A percentile compares a stretch with the other conserved stretches of the same genome.
Evolutionary conservation across 2,888 invertebrate genomes (phyloP).

Genomic region (Melanostoma scalare): DNA sequence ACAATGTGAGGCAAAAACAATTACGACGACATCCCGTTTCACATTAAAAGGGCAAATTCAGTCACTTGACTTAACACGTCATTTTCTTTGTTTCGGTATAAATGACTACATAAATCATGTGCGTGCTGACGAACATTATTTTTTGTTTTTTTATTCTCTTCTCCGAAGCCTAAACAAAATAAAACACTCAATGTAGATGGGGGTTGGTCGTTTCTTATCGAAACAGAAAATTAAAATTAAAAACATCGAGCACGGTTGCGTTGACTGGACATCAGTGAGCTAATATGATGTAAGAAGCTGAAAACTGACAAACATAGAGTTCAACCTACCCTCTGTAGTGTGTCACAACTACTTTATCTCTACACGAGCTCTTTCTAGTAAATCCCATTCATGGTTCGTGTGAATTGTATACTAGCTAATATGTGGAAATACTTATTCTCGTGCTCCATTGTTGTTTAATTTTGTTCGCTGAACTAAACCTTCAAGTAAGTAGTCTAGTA

Average conservation of each 20-base stretch:
- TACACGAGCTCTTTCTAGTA: too few relatives aligned
- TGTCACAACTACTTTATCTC: too few relatives aligned
- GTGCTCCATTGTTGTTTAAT: neutral
- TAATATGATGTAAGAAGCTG: too few relatives aligned
- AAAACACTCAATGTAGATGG: neutral
- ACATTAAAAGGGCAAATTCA: constrained; percentile 52
- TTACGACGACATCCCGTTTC: constrained; percentile 32
- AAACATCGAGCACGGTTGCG: too few relatives aligned
- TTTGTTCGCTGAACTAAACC: constrained; percentile 1
- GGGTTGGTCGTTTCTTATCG: too few relatives aligned
- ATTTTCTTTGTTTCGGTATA: neutral
- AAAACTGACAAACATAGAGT: too few relatives aligned
- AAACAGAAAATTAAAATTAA: too few relatives aligned
- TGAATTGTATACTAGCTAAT: constrained; percentile 5
- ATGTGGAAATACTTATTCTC: constrained; percentile 9
- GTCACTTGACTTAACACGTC: constrained; percentile 48
- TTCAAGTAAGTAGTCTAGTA: constrained; percentile 1
- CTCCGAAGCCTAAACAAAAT: neutral
- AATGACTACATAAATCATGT: neutral
- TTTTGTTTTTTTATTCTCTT: neutral
- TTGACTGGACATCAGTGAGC: too few relatives aligned
- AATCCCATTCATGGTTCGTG: constrained; percentile 17
- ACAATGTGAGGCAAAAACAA: constrained; percentile 16
- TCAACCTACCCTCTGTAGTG: too few relatives aligned
- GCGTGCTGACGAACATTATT: neutral